Evolutionary conservation across 2,113 vertebrate genomes (phyloP).

Genomic region (Colius striatus): DNA sequence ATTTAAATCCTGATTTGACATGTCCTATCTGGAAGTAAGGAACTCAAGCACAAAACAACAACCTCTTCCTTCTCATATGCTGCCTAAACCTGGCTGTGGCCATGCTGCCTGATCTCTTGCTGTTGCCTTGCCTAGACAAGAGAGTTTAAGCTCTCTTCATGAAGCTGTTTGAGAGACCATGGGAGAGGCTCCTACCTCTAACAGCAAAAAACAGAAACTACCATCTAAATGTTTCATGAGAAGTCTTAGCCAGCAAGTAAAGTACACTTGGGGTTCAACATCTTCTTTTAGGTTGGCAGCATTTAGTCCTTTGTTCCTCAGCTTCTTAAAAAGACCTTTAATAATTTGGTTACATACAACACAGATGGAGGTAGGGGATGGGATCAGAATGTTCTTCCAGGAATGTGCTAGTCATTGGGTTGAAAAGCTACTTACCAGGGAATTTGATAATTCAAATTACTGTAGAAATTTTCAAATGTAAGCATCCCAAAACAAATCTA

Average conservation of each 20-base stretch:
- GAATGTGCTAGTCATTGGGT: rapidly evolving
- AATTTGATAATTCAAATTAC: not conserved
- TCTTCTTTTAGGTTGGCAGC: rapidly evolving
- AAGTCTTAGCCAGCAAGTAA: not conserved
- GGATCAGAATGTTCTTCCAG: not conserved
- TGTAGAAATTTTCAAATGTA: not conserved
- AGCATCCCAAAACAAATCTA: not conserved
- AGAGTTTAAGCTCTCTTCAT: not conserved
- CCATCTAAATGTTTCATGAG: not conserved
- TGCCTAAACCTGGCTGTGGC: not conserved
- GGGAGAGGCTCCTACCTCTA: not conserved
- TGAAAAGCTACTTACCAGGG: not conserved
- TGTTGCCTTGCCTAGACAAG: not conserved
- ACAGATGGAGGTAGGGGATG: rapidly evolving
- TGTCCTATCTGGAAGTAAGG: not conserved
- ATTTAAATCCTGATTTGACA: not conserved
- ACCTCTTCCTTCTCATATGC: not conserved
- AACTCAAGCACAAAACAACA: not conserved
- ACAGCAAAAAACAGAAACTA: not conserved
- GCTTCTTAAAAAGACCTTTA: not conserved
- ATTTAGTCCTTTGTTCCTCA: not conserved
- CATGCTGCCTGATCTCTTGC: rapidly evolving
- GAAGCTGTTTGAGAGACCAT: not conserved
- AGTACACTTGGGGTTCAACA: rapidly evolving
- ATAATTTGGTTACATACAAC: not conserved